Evolutionary conservation across 2,888 invertebrate genomes (phyloP).

Genomic region (Drosophila helvetica): DNA sequence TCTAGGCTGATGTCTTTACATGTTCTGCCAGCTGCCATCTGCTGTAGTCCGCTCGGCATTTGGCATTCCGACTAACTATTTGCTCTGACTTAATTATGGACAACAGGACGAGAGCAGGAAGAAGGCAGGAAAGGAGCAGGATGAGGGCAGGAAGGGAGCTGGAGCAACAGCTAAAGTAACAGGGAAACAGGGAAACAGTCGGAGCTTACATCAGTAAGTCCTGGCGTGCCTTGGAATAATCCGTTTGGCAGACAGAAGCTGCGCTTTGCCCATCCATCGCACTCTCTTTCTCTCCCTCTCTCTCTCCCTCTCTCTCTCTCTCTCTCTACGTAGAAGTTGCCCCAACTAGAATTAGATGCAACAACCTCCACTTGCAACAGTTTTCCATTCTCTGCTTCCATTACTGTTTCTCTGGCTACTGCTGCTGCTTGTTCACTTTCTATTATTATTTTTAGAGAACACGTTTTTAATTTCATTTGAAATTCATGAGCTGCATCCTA

Average conservation of each 20-base stretch:
- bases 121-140: background rate
- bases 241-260: slow-evolving; percentile 18
- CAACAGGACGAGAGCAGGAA: slow-evolving; percentile 4
- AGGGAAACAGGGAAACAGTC: background rate
- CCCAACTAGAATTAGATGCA: slow-evolving; percentile 14
- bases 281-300: background rate
- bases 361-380: slow-evolving; percentile 12
- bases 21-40: slow-evolving; percentile 14
- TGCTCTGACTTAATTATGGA: slow-evolving; percentile 64
- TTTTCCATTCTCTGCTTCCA: slow-evolving; percentile 3
- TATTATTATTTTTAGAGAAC: slow-evolving; percentile 35
- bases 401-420: slow-evolving; percentile 37
- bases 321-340: background rate
- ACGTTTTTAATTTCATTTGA: slow-evolving; percentile 69
- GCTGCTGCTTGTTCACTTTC: background rate
- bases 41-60: slow-evolving; percentile 8
- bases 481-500: slow-evolving; percentile 68
- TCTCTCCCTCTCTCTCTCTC: background rate
- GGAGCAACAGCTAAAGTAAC: slow-evolving; percentile 4
- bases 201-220: slow-evolving; percentile 65
- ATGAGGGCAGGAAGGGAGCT: background rate
- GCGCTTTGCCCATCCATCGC: background rate
- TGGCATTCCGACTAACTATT: slow-evolving; percentile 43
- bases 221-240: slow-evolving; percentile 59
- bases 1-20: slow-evolving; percentile 31